Percentiles rank a stretch among this genome's conserved stretches.
These are phyloP conservation scores for Biston betularia DNA, from an alignment of 2,888 invertebrate species.

Conservation along the genomic window DNA sequence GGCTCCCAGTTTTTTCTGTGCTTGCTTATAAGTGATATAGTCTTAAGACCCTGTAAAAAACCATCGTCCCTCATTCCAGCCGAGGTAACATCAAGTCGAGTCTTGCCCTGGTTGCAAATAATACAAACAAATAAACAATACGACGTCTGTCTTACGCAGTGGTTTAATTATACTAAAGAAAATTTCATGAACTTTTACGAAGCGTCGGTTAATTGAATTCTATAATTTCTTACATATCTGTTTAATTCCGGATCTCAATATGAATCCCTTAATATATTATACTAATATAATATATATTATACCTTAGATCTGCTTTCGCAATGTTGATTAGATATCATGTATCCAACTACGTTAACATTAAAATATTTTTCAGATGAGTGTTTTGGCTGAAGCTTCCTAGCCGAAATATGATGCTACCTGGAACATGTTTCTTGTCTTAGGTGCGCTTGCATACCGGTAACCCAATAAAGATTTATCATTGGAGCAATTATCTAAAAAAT, in stretches of 20 bases:
- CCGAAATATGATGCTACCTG: conserved; percentile 7
- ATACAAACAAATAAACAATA: conserved; percentile 22
- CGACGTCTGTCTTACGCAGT: conserved; percentile 7
- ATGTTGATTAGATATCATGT: not conserved
- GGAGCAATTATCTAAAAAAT: conserved; percentile 16
- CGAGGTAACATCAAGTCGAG: not conserved
- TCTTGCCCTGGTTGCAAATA: conserved; percentile 7
- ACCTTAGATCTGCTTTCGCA: not conserved
- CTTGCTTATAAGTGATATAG: conserved; percentile 1
- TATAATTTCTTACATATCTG: not conserved
- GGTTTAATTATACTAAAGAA: conserved; percentile 2
- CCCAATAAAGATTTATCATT: not conserved
- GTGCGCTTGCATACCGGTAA: not conserved
- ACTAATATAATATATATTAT: too few relatives aligned
- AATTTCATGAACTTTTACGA: not conserved
- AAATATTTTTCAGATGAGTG: conserved; percentile 18
- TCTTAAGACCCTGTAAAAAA: conserved; percentile 4
- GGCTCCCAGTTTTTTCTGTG: conserved; percentile 6
- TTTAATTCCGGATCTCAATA: not conserved
- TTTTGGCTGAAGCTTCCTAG: conserved; percentile 9
- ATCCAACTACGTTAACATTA: not conserved
- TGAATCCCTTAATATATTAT: not conserved
- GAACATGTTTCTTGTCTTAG: not conserved
- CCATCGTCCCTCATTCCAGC: not conserved
- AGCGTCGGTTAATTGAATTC: not conserved